These are phyloP conservation scores for Dromas ardeola DNA, from an alignment of 2,113 vertebrate species.

Conservation along the genomic window DNA sequence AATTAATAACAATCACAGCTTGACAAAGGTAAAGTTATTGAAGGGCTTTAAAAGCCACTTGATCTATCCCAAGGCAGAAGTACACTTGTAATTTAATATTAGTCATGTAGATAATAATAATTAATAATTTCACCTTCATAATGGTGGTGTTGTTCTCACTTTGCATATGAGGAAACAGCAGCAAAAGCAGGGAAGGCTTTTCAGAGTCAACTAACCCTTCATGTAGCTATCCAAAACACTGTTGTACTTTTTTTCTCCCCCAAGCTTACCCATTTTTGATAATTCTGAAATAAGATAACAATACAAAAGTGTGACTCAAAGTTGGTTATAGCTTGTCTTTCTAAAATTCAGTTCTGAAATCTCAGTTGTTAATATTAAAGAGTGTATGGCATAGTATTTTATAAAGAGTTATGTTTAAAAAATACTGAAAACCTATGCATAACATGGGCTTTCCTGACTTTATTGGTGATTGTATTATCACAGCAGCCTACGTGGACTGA, in stretches of 20 bases:
- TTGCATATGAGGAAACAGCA: not conserved
- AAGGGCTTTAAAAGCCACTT: constrained; percentile 40
- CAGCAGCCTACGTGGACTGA: constrained; percentile 32
- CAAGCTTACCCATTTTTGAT: not conserved
- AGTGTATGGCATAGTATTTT: not conserved
- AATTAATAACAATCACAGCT: not conserved
- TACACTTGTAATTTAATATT: not conserved
- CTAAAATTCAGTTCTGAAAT: not conserved
- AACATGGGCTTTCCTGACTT: constrained; percentile 29
- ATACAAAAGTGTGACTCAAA: not conserved
- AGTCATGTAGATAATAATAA: not conserved
- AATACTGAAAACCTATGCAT: not conserved
- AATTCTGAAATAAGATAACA: not conserved
- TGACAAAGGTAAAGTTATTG: not conserved
- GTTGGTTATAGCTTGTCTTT: not conserved
- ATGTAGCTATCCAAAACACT: not conserved
- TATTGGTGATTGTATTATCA: constrained; percentile 40
- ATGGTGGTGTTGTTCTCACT: not conserved
- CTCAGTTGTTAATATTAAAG: not conserved
- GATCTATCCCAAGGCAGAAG: not conserved
- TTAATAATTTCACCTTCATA: not conserved
- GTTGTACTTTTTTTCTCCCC: not conserved
- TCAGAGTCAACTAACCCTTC: not conserved
- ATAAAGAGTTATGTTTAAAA: constrained; percentile 14
- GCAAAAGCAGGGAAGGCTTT: not conserved